Evolutionary conservation across 2,113 vertebrate genomes (phyloP), one percentile per base, ranked within the genome.

Genomic region (Phalacrocorax carbo): DNA sequence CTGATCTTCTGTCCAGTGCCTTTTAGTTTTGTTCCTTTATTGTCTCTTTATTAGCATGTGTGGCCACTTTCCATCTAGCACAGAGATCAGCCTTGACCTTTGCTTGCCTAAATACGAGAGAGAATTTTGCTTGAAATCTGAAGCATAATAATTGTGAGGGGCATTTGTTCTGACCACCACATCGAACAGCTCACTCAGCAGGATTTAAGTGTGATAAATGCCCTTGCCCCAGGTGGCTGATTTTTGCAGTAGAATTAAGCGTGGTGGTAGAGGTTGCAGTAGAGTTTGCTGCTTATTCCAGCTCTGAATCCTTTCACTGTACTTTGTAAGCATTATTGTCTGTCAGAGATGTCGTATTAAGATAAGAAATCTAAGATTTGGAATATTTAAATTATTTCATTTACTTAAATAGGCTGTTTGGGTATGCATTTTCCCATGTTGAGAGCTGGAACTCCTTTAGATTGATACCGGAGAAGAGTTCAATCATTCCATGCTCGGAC

Each of bases 171-270:
- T 95, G 95, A 82, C 86, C 71, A 82, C 94, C 77, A 30, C 55
- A 82, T 3, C 1, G 17, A 96, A 51, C 44, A 23, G 84, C 51
- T 83, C 52, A 26, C 75, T 78, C 65, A 42, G 84, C 65, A 55
- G 92, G 81, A 38, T 55, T 86, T 64, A 85, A 93, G 84, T 77
- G 86, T 84, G 86, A 95, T 94, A 95, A 97, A 89, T 93, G 62
- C 66, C 75, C 86, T 94, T 96, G 84, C 84, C 89, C 89, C 86
- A 94, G 95, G 95, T 79, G 95, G 94, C 92, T 97, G 97, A 97
- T 97, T 97, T 97, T 73, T 95, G 72, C 72, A 72, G 60, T 64
- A 60, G 86, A 93, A 84, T 96, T 92, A 95, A 90, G 52, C 1
- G 0, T 79, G 46, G 54, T 84, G 32, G 60, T 80, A 83, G 93